A percentile compares a stretch with the other conserved stretches of the same genome.
Conservation (phyloP, 2,888 invertebrate species). For the Drosophila borborema region DNA sequence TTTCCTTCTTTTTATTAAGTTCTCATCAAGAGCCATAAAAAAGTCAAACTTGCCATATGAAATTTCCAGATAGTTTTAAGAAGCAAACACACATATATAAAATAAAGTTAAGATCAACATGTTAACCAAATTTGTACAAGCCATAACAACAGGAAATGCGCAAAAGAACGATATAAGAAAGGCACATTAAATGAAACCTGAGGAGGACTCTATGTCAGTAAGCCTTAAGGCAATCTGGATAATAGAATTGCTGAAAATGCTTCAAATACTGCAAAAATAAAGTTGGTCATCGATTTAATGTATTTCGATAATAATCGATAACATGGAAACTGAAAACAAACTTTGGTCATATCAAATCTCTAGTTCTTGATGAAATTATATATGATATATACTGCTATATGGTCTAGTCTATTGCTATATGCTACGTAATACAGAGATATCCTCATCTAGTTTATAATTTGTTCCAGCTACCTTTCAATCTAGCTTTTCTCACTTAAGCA, state of each 20-base stretch:
- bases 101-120: not conserved
- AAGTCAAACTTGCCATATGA: constrained; percentile 1
- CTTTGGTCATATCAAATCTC: no score
- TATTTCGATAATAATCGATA: not conserved
- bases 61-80: constrained; percentile 11
- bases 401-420: no score
- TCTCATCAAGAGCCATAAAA: constrained; percentile 3
- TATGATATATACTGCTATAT: no score
- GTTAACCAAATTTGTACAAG: constrained; percentile 2
- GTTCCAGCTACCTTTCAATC: not conserved
- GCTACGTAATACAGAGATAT: no score
- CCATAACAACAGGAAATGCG: constrained; percentile 6
- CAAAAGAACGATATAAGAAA: not conserved
- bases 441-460: no score
- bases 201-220: not conserved
- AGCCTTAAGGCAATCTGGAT: not conserved
- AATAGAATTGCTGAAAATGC: not conserved
- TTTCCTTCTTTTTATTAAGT: constrained; percentile 5
- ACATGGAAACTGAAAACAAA: not conserved
- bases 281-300: not conserved
- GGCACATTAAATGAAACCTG: not conserved
- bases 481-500: no score
- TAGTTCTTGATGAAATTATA: no score
- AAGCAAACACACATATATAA: not conserved
- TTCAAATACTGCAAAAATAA: not conserved